A percentile compares a stretch with the other conserved stretches of the same genome.
phyloP scores from a whole-genome alignment of 2,797 vertebrate species.

The Poeciliopsis gracilis region DNA sequence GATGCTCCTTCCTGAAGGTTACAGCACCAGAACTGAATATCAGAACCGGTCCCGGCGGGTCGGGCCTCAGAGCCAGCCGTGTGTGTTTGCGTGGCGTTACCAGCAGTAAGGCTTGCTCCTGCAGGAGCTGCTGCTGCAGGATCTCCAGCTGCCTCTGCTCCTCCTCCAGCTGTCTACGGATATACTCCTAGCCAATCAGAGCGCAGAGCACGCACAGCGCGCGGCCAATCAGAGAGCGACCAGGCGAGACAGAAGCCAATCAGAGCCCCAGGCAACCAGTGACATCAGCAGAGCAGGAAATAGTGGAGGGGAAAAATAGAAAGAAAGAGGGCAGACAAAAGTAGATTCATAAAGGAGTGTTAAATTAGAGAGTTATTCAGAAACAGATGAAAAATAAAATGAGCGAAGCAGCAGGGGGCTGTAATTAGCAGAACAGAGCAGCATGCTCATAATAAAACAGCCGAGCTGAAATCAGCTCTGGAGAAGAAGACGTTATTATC shows the following conservation, averaged over 20 bases:
- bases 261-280: constrained; percentile 65
- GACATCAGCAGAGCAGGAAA: constrained; percentile 65
- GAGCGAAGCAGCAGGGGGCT: constrained; percentile 40
- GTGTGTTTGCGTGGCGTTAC: constrained; percentile 73
- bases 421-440: constrained; percentile 30
- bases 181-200: constrained; percentile 88
- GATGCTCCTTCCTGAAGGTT: not conserved
- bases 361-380: constrained; percentile 40
- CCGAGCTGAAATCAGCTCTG: constrained; percentile 29
- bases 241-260: constrained; percentile 37
- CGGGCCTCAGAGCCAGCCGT: not conserved
- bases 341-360: constrained; percentile 51
- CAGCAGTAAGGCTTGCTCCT: constrained; percentile 97
- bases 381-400: constrained; percentile 40
- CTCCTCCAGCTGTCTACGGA: constrained; percentile 97
- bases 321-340: constrained; percentile 41
- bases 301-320: constrained; percentile 17
- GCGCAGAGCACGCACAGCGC: constrained; percentile 7
- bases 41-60: not conserved
- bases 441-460: constrained; percentile 24
- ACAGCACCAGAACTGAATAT: not conserved
- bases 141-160: constrained; percentile 98
- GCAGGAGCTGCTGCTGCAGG: constrained; percentile 96
- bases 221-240: constrained; percentile 60
- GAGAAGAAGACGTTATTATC: constrained; percentile 10